Conservation (phyloP, 2,888 invertebrate genomes). For the Cataglyphis livida region DNA sequence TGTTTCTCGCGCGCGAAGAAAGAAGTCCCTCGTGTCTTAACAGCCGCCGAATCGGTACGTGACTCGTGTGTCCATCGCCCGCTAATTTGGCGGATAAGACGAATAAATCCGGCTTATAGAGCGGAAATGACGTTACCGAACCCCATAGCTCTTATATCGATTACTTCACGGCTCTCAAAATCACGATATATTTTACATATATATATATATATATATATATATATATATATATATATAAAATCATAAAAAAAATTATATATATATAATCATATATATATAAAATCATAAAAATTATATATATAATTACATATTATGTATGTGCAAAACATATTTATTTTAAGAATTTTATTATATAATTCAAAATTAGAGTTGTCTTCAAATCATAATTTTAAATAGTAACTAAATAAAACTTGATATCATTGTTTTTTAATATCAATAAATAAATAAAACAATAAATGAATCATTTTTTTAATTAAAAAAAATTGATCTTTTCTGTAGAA, state of each 20-base stretch:
- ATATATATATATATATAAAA: too few species aligned
- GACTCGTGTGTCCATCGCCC: constrained; percentile 58
- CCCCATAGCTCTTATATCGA: constrained; percentile 19
- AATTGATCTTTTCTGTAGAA: neutral
- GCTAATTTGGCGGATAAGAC: constrained; percentile 72
- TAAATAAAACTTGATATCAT: neutral
- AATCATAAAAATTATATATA: too few species aligned
- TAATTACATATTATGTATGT: too few species aligned
- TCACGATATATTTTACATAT: neutral
- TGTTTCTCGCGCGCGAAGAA: constrained; percentile 17
- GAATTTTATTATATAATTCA: neutral
- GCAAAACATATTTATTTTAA: neutral
- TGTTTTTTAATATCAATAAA: neutral
- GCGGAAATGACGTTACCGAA: constrained; percentile 59
- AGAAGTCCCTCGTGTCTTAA: constrained; percentile 4
- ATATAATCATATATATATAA: too few species aligned
- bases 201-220: neutral
- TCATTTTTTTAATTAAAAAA: neutral
- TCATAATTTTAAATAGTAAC: neutral
- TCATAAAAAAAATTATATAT: too few species aligned
- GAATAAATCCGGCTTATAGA: constrained; percentile 77
- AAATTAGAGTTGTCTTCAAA: neutral
- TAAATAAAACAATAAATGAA: too few species aligned
- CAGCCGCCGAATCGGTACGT: constrained; percentile 49
- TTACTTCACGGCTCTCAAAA: neutral